These are phyloP conservation scores for Ennomos quercinarius DNA, from an alignment of 2,888 invertebrate genomes.

Conservation along the genomic window DNA sequence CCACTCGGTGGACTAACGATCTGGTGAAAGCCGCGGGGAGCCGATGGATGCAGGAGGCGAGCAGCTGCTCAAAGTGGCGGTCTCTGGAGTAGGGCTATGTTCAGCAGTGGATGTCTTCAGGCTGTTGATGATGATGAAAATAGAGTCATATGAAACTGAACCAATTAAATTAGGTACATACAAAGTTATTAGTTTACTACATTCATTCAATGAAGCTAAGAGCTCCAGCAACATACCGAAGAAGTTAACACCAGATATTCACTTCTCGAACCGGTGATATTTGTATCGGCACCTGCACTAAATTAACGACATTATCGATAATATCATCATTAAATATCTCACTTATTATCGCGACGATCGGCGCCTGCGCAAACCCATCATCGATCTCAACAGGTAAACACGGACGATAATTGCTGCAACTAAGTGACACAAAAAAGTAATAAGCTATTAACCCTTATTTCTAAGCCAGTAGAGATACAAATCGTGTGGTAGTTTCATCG, in stretches of 20 bases:
- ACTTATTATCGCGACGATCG: conserved; percentile 46
- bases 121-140: no score
- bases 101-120: no score
- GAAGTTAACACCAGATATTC: not conserved
- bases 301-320: conserved; percentile 34
- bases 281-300: conserved; percentile 15
- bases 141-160: no score
- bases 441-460: conserved; percentile 21
- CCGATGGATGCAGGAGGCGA: no score
- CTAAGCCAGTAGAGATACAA: conserved; percentile 32
- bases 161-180: no score
- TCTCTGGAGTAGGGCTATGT: no score
- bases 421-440: conserved; percentile 41
- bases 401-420: conserved; percentile 56
- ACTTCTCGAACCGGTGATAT: not conserved
- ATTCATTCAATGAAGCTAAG: no score
- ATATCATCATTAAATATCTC: conserved; percentile 18
- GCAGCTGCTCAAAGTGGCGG: no score
- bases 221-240: no score
- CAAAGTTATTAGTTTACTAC: no score
- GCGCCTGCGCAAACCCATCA: conserved; percentile 59
- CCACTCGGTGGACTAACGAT: no score
- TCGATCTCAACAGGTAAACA: conserved; percentile 61
- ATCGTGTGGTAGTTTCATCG: conserved; percentile 26
- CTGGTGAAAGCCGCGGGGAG: no score